Base-by-base conservation (phyloP, 2,797 vertebrate genomes). In the Centropyge bicolor region DNA sequence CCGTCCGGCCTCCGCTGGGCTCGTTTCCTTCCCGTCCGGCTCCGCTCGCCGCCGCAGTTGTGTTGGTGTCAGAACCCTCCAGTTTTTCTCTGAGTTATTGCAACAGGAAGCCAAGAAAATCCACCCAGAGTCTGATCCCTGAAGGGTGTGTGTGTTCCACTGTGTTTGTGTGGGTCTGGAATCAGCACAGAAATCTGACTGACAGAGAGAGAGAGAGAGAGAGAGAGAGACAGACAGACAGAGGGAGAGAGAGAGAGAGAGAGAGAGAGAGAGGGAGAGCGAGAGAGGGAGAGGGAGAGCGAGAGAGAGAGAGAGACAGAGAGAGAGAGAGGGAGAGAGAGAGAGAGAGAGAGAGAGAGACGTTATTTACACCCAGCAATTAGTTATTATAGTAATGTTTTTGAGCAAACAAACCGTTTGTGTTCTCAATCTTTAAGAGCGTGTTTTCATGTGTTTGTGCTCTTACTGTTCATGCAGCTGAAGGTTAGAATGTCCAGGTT, bases 91-190 rank as follows among this genome's bases (percentile, higher is more conserved):
- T 48, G 67, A 77, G 49, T 61, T 73, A 72, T 36, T 79, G 64
- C 63, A 48, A 62, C 24, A 69, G 8, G 59, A 65, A 65, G 78
- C 69, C 65, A 66, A 70, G 49, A 43, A 67, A 79, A 71, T n/a
- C 45, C 72, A 68, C 65, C 52, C 69, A 83, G 27, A 78, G 38
- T 55, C 0, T 5, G 8, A 38, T 83, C 69, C 65, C 70, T 13
- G 16, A 79, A 51, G 16, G 59, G 64, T 60, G 62, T 72, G n/a
- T 68, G 46, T 74, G 49, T 62, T 48, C 8, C 16, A 9, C 51
- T 56, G 59, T 48, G 31, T 55, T 0, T 68, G 35, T 55, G 54
- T 55, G 41, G 5, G 14, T 31, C 12, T 36, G 40, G 55, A 62
- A 57, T 4, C 7, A 56, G 67, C 51, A 51, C 45, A 5, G 43